A percentile compares a stretch with the other conserved stretches of the same genome.
phyloP scores from a whole-genome alignment of 2,888 invertebrate species.

The Drosophila mercatorum region DNA sequence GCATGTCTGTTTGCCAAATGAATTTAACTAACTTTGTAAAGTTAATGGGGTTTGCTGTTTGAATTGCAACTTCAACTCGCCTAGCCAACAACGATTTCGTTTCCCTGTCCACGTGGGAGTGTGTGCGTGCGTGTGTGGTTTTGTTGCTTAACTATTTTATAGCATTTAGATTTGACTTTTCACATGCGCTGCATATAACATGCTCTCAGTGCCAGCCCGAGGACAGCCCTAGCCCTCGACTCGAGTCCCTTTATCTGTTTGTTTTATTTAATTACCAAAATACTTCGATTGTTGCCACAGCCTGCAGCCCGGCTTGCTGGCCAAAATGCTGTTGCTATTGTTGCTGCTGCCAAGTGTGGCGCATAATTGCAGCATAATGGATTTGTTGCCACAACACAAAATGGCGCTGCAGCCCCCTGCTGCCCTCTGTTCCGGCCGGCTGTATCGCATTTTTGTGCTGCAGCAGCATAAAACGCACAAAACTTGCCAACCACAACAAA shows the following conservation, averaged over 20 bases:
- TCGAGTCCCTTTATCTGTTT: conserved; percentile 37
- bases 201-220: conserved; percentile 10
- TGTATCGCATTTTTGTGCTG: conserved; percentile 48
- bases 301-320: conserved; percentile 34
- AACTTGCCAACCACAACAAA: conserved; percentile 19
- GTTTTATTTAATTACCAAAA: conserved; percentile 77
- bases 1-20: conserved; percentile 75
- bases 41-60: conserved; percentile 80
- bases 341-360: conserved; percentile 63
- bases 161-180: conserved; percentile 73
- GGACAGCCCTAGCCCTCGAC: neutral
- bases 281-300: conserved; percentile 62
- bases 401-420: conserved; percentile 23
- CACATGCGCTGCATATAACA: conserved; percentile 59
- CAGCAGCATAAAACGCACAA: conserved; percentile 36
- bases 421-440: neutral
- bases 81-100: conserved; percentile 5
- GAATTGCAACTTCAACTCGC: conserved; percentile 61
- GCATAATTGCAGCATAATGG: conserved; percentile 80
- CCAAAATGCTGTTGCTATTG: conserved; percentile 25
- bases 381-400: conserved; percentile 70
- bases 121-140: neutral
- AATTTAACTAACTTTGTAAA: conserved; percentile 81
- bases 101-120: conserved; percentile 3
- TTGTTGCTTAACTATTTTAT: conserved; percentile 58